Evolutionary conservation across 2,113 vertebrate species (phyloP), one percentile per base, ranked within the genome.

Genomic region (Takifugu flavidus): DNA sequence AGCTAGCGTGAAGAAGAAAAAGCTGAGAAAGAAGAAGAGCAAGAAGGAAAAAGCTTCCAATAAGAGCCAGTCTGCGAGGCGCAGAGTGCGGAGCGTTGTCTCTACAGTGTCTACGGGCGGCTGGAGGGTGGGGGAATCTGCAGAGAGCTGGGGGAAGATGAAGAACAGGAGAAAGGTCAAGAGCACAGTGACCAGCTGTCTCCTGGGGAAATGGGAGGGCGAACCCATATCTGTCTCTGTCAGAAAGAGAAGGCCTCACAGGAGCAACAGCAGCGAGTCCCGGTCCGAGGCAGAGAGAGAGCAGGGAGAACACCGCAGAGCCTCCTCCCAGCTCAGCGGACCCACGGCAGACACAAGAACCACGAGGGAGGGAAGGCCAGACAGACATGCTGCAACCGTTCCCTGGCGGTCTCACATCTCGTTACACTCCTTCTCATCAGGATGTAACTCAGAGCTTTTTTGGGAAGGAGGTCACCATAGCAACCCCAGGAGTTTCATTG

Each of bases 391-490:
- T 0, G 42, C 10, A 58, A 57, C 70, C 59, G 78, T 77, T 70
- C 84, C 80, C 80, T 79, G 79, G 84, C 77, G 75, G 49, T 78
- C 88, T 74, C 81, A 75, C 82, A 67, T 80, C 77, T 81, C 78
- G 57, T 67, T 71, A 44, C 80, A 69, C 53, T 65, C 83, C 43
- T 70, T 80, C 79, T 82, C 86, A 53, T 76, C 80, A 60, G 78
- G 75, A 80, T 77, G 69, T 62, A 69, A 78, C 77, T 72, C 81
- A 55, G 83, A 82, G 73, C 76, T 69, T 78, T 85, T 82, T 84
- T 85, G 86, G 88, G 84, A 84, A 84, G 75, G 72, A 52, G 84
- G 84, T 88, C 88, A 84, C 87, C 84, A 89, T 86, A 79, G 85
- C 85, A 86, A 88, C 85, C 78, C 76, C 80, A 79, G 80, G 85